phyloP scores from a whole-genome alignment of 2,888 invertebrate species.

The Cantharis flavilabris region DNA sequence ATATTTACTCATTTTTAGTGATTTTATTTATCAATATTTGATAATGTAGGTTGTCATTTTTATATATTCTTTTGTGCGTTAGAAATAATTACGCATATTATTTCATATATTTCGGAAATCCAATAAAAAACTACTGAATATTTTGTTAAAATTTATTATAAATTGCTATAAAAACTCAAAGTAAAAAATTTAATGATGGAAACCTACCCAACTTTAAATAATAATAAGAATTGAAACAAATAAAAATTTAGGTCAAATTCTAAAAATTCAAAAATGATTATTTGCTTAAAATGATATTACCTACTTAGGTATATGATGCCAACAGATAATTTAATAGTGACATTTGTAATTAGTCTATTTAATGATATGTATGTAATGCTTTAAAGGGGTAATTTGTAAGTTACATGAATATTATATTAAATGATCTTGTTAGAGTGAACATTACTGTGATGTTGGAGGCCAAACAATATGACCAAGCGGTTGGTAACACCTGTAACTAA shows the following conservation, averaged over 20 bases:
- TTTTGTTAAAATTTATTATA: no score
- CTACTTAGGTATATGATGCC: background rate
- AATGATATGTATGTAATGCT: background rate
- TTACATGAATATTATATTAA: slow-evolving; percentile 19
- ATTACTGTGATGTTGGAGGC: slow-evolving; percentile 23
- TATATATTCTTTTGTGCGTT: no score
- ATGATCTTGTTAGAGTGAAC: slow-evolving; percentile 16
- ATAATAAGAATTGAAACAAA: no score
- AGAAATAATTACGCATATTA: no score
- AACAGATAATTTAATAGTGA: background rate
- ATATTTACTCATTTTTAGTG: background rate
- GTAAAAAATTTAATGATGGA: no score
- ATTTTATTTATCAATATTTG: no score
- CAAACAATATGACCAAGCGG: slow-evolving; percentile 27
- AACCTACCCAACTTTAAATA: no score
- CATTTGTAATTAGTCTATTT: background rate
- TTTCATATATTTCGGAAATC: no score
- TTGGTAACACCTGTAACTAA: slow-evolving; percentile 26
- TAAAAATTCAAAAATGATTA: background rate
- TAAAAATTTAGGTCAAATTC: no score
- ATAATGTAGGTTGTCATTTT: background rate
- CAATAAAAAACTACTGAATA: no score
- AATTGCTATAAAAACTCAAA: no score
- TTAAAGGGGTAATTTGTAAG: slow-evolving; percentile 4
- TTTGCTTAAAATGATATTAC: background rate